Evolutionary conservation across 1,140 invertebrate species (phyloP).

Genomic region (Eulimnadia texana): DNA sequence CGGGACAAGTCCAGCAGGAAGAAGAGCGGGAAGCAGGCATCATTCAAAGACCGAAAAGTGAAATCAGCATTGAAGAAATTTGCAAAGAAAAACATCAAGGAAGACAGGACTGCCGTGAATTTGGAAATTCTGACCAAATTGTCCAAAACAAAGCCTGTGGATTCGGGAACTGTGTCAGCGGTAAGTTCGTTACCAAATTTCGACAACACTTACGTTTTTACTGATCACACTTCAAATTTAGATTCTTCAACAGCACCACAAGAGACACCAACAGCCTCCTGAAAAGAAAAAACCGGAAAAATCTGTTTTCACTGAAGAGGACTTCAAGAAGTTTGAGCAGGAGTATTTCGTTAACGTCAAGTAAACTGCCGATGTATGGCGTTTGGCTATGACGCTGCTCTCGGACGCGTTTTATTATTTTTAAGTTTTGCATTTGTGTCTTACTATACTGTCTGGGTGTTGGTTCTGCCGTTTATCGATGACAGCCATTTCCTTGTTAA

Average conservation of each 20-base stretch:
- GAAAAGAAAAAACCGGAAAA: constrained; percentile 19
- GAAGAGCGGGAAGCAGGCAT: constrained; percentile 2
- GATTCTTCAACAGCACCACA: background rate
- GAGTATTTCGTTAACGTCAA: constrained; percentile 29
- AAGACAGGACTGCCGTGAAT: constrained; percentile 8
- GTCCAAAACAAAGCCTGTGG: background rate
- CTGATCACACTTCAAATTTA: background rate
- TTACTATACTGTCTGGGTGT: constrained; percentile 49
- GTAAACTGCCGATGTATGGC: constrained; percentile 14
- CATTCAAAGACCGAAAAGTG: constrained; percentile 13
- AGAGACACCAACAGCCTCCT: background rate
- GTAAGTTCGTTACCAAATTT: background rate
- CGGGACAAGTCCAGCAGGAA: background rate
- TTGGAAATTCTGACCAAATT: constrained; percentile 7
- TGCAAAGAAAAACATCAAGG: constrained; percentile 8
- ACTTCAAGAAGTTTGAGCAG: constrained; percentile 34
- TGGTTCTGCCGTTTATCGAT: constrained; percentile 50
- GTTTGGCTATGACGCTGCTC: constrained; percentile 25
- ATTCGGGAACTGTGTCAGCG: background rate
- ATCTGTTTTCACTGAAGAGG: constrained; percentile 37
- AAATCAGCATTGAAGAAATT: constrained; percentile 7
- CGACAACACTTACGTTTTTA: background rate
- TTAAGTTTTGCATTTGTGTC: constrained; percentile 37
- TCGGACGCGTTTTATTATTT: constrained; percentile 41
- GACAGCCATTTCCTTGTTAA: constrained; percentile 29